Evolutionary conservation across 2,888 invertebrate species (phyloP), one percentile per base, ranked within the genome.

Genomic region (Nineta flava): DNA sequence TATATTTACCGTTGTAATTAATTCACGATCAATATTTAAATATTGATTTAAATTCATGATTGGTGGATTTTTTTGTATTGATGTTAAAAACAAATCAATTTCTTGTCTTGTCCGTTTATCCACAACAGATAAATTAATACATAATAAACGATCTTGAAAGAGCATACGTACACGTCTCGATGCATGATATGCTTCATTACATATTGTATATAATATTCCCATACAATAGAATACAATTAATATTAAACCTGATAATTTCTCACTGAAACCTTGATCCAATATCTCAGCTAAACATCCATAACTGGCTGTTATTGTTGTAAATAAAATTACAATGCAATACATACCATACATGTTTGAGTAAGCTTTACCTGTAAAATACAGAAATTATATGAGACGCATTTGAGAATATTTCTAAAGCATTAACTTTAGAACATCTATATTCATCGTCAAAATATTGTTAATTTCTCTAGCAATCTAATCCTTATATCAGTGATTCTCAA

Each of bases 271-370:
- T 52, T 78, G 77, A 57, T 83, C 83, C 46, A 83, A 63, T 57
- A 83, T 81, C 61, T 83, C 83, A 9, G 82, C 80, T 12, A 83
- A 65, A 6, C 77, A 77, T 1, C 83, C 83, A 56, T 82, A 83
- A 5, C 78, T 70, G 3, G 83, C 82, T 44, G 82, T 81, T 10
- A 82, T 83, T 9, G 82, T 82, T 2, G 83, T 83, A 58, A 83
- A 76, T 61, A 83, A 76, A 49, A 83, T 80, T 2, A 83, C 75
- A 64, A 83, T 71, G 56, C 82, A 83, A 59, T 81, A 83, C 62
- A 83, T 79, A 9, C 81, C 81, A 55, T 83, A 83, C 82, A 83
- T 82, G 56, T 83, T 83, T 47, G 82, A 81, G 60, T 83, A 83
- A 0, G 83, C 83, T 45, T 77, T 68, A 13, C 49, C 44, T 38